phyloP scores from a whole-genome alignment of 1,140 invertebrate genomes.

The Frieseomelitta varia region DNA sequence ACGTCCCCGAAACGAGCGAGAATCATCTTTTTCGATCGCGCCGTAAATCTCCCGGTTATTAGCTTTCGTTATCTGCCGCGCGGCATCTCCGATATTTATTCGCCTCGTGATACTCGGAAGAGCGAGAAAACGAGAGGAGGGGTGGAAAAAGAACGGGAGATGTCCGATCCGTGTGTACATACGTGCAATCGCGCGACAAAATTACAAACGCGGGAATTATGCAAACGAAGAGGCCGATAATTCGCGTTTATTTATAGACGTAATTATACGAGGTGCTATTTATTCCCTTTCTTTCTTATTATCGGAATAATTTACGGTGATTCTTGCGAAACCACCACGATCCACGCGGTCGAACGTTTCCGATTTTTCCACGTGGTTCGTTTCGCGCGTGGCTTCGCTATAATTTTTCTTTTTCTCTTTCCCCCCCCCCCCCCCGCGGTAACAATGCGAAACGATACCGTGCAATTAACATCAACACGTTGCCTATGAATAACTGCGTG shows the following conservation, averaged over 20 bases:
- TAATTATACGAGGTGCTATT: neutral
- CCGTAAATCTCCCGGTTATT: constrained; percentile 25
- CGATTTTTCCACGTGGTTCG: neutral
- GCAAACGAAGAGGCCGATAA: constrained; percentile 27
- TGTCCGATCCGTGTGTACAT: neutral
- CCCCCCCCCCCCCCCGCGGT: no score
- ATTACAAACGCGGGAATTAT: constrained; percentile 27
- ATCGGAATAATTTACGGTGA: constrained; percentile 9
- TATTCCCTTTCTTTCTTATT: neutral
- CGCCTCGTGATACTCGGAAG: neutral
- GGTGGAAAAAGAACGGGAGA: no score
- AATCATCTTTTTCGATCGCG: neutral
- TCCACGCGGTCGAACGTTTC: neutral
- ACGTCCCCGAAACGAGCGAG: no score
- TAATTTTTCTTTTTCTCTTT: neutral
- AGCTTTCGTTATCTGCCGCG: constrained; percentile 4
- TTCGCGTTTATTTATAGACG: constrained; percentile 21
- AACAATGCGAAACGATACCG: constrained; percentile 28
- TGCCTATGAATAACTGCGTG: constrained; percentile 29
- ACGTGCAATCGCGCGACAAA: neutral
- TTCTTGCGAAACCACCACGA: neutral
- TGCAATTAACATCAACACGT: constrained; percentile 31
- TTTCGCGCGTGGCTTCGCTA: neutral
- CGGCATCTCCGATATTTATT: constrained; percentile 21
- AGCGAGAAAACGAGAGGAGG: neutral